Evolutionary conservation across 2,888 invertebrate species (phyloP), one percentile per base, ranked within the genome.

Genomic region (Fabriciana adippe): DNA sequence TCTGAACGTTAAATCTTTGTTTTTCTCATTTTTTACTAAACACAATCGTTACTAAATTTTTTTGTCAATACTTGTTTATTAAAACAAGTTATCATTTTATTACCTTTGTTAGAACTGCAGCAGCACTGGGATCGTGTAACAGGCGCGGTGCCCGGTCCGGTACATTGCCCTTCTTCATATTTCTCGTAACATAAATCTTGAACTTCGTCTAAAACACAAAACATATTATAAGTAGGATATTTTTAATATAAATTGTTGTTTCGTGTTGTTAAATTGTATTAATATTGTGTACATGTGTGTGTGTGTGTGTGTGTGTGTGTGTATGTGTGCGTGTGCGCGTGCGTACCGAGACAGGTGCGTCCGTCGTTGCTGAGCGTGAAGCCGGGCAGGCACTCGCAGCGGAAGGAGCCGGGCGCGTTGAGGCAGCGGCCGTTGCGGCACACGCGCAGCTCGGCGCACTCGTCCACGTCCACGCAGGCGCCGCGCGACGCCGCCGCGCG

Each of bases 121-220:
- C 97, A 97, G 76, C 97, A 97, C 78, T 95, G 95, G 0, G 97
- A 97, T 80, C 96, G 95, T 0, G 97, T 96, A n/a, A 97, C 96
- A 0, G 96, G 95, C 13, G 94, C 94, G 3, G 94, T 93, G 0
- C 96, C 95, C 0, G 97, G 96, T 72, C 95, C 96, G 64, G 95
- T 94, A 80, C 97, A 97, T 68, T 95, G 94, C 0, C 96, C 97
- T 72, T 96, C 95, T 79, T 94, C 94, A 83, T 94, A 97, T 82
- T 95, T 95, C 73, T 96, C 95, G 85, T 96, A 97, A 85, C 97
- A 97, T 62, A 97, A 90, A 79, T 96, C 97, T 83, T 95, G 93
- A 66, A 96, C 94, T n/a, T 96, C 96, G 80, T 97, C 97, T 96
- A 86, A 16, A 84, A 81, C 53, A 18, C 1, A 47, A 14, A 48